A percentile compares a stretch with the other conserved stretches of the same genome.
Evolutionary conservation across 2,797 vertebrate genomes (phyloP).

Genomic region (Lepilemur ruficaudatus): DNA sequence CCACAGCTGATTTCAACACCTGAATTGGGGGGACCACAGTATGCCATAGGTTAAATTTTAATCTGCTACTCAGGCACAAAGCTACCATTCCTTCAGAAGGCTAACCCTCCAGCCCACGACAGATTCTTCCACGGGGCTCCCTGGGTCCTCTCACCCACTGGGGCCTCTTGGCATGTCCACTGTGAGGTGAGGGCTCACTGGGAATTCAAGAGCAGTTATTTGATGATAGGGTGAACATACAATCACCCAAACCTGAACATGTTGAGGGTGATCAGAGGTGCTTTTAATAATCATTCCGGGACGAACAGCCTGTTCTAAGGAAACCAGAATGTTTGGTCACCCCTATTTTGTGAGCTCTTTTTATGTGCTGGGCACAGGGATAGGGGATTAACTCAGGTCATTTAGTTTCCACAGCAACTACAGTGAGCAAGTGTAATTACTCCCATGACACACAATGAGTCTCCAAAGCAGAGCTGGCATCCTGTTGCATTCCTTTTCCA

Average conservation of each 20-base stretch:
- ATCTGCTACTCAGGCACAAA: neutral
- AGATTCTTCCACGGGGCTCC: neutral
- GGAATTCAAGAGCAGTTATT: neutral
- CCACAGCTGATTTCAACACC: neutral
- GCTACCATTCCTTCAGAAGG: neutral
- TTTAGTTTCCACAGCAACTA: neutral
- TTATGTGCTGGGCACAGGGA: neutral
- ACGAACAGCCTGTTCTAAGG: neutral
- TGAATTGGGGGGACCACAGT: neutral
- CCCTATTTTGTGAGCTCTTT: neutral
- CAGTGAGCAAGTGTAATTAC: neutral
- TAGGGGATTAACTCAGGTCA: neutral
- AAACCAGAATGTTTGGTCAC: neutral
- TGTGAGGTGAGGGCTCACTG: neutral
- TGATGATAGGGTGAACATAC: neutral
- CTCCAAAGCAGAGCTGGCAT: neutral
- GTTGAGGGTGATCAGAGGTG: neutral
- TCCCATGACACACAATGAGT: neutral
- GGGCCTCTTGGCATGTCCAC: neutral
- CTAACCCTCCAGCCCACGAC: neutral
- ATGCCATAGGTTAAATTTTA: neutral
- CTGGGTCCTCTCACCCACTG: neutral
- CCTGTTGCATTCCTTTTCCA: neutral
- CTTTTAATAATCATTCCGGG: neutral
- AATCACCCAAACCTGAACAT: neutral